These are phyloP conservation scores for Rhynchomys soricoides DNA, from an alignment of 2,113 vertebrate species.

Conservation along the genomic window DNA sequence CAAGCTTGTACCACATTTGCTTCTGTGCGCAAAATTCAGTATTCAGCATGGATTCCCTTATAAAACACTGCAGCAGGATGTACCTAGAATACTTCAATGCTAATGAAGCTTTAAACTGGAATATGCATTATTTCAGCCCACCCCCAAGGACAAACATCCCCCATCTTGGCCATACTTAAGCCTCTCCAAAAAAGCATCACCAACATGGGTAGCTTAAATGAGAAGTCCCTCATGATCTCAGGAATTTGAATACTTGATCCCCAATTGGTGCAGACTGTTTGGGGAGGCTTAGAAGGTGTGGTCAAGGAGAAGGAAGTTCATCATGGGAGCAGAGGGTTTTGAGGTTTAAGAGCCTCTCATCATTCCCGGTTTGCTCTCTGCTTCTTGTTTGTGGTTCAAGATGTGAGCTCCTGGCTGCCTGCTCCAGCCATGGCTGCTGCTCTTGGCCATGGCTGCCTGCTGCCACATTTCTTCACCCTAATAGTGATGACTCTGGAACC, in stretches of 20 bases:
- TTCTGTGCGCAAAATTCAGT: slow-evolving; percentile 51
- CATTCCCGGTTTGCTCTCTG: background rate
- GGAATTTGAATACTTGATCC: background rate
- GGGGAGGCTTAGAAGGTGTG: background rate
- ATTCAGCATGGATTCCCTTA: slow-evolving; percentile 2
- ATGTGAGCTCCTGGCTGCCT: background rate
- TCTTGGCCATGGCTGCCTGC: background rate
- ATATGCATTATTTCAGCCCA: background rate
- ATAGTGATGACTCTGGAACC: background rate
- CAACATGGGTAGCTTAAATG: background rate
- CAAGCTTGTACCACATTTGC: slow-evolving; percentile 2
- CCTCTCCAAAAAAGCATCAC: background rate
- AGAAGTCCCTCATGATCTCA: background rate
- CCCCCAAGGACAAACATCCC: background rate
- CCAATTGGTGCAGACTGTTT: background rate
- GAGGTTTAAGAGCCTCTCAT: background rate
- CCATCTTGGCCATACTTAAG: background rate
- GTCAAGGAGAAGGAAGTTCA: background rate
- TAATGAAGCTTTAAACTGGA: background rate
- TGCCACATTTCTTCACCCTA: too few relatives aligned
- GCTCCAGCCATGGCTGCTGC: background rate
- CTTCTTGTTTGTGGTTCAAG: background rate
- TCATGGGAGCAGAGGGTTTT: background rate
- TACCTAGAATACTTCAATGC: slow-evolving; percentile 30
- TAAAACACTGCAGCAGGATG: slow-evolving; percentile 34